Evolutionary conservation across 2,113 vertebrate genomes (phyloP), one percentile per base, ranked within the genome.

Genomic region (Otolemur garnettii): DNA sequence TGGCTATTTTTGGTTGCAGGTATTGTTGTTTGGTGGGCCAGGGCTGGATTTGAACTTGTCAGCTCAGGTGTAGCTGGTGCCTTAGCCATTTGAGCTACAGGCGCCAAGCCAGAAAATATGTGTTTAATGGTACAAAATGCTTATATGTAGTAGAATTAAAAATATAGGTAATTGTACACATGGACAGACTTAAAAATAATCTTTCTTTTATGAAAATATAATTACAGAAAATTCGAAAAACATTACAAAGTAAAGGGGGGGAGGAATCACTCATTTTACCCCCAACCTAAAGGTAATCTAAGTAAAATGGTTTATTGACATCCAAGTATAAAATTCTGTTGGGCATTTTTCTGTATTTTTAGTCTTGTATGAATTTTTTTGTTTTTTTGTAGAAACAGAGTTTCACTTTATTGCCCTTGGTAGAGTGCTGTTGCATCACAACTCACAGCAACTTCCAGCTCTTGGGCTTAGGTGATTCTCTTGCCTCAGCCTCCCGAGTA

Each of bases 91-190:
- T 38, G 38, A 38, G 38, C 38, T 38, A 38, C 38, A 38, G 38
- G 38, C 2, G 38, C 38, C 38, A 38, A 38, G 38, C 38, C 38
- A 38, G 38, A 38, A 38, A 38, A 38, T 38, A 38, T 38, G 38
- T 93, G 12, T 88, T 86, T 82, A 84, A 74, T 33, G 82, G 38
- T 50, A 72, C 62, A 59, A 96, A 59, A 24, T 87, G 53, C 14
- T 75, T 75, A 7, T 81, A 6, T 66, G 30, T 82, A 77, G 38
- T 66, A 60, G 74, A 94, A 74, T 10, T 66, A 55, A 84, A 87
- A 93, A 87, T 87, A 68, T 55, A 57, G 59, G 28, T 78, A 87
- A 85, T 57, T 30, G 78, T 75, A 81, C 55, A 95, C 30, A 71
- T 33, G 45, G 45, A 81, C 60, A 62, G 33, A 80, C 50, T 78